These are phyloP conservation scores for Drosophila mercatorum DNA, from an alignment of 2,888 invertebrate genomes.

Conservation along the genomic window DNA sequence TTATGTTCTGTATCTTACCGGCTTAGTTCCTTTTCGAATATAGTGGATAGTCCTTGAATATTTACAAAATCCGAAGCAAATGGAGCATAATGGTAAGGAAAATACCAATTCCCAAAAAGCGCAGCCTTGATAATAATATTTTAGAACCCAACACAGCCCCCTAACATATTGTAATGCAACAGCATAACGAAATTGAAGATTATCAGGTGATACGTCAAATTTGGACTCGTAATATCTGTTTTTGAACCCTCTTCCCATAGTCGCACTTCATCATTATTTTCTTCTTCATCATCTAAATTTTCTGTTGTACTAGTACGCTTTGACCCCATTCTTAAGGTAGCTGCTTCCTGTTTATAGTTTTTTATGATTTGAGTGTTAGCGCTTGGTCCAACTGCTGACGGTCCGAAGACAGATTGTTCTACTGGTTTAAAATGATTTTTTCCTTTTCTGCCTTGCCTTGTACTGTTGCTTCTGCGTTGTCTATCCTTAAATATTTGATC, in stretches of 20 bases:
- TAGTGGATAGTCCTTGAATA: constrained; percentile 92
- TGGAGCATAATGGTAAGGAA: constrained; percentile 99
- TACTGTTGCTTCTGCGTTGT: constrained; percentile 93
- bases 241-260: constrained; percentile 98
- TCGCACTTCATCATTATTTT: constrained; percentile 86
- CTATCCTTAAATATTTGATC: constrained; percentile 98
- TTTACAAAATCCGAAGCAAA: constrained; percentile 99
- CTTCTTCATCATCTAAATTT: constrained; percentile 82
- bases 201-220: constrained; percentile 91
- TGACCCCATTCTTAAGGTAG: constrained; percentile 85
- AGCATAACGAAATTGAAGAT: constrained; percentile 94
- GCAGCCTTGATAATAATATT: constrained; percentile 99
- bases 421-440: constrained; percentile 89
- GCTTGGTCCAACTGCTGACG: constrained; percentile 87
- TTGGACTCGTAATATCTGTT: constrained; percentile 98
- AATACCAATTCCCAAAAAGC: constrained; percentile 99
- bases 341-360: constrained; percentile 91
- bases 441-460: constrained; percentile 88
- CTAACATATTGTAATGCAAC: constrained; percentile 97
- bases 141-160: constrained; percentile 98
- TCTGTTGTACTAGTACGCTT: constrained; percentile 62
- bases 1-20: constrained; percentile 86
- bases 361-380: constrained; percentile 85
- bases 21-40: constrained; percentile 95
- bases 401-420: constrained; percentile 90